Conservation (phyloP, 2,888 invertebrate genomes). For the Trichogramma dendrolimi region DNA sequence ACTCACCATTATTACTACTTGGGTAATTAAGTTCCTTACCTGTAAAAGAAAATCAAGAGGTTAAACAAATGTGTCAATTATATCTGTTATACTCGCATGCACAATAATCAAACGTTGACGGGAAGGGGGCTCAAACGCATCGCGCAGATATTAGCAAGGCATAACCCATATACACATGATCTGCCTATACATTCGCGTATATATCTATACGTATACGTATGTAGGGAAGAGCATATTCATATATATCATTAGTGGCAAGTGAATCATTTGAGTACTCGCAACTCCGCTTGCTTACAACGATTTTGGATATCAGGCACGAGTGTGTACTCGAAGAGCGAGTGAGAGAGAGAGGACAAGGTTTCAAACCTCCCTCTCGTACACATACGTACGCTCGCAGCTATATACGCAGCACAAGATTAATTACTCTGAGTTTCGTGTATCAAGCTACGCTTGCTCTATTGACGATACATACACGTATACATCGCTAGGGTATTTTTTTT, state of each 20-base stretch:
- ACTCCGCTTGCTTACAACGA: conserved; percentile 29
- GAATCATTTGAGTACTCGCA: conserved; percentile 14
- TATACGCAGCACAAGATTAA: conserved; percentile 21
- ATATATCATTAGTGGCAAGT: conserved; percentile 30
- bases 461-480: not conserved
- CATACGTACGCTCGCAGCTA: no score
- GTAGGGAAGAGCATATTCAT: conserved; percentile 23
- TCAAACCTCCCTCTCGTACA: no score
- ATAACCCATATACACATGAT: not conserved
- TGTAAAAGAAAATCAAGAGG: conserved; percentile 38
- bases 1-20: conserved; percentile 51
- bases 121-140: no score
- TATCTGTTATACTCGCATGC: no score
- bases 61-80: not conserved
- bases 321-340: not conserved
- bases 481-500: no score
- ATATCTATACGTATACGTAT: not conserved
- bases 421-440: conserved; percentile 21
- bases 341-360: not conserved
- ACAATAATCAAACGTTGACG: no score
- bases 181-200: not conserved
- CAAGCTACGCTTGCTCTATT: conserved; percentile 13
- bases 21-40: conserved; percentile 52
- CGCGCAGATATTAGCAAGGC: no score
- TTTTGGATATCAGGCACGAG: conserved; percentile 25